Conservation (phyloP, 1,140 invertebrate species). For the Achatina immaculata region DNA sequence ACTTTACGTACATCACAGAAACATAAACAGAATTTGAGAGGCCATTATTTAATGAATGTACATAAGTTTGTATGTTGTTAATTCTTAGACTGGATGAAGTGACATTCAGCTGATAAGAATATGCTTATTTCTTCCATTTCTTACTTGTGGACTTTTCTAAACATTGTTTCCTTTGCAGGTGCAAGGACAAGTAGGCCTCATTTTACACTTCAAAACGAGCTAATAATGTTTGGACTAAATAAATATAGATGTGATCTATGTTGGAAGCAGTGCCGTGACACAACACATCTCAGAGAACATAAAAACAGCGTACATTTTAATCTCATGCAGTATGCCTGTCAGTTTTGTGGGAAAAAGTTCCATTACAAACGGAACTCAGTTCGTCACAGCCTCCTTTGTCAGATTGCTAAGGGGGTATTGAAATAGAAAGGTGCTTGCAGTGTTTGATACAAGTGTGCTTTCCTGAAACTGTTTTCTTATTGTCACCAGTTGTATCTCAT, state of each 20-base stretch:
- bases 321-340: slow-evolving; percentile 1
- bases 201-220: neutral
- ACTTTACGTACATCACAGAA: too few species aligned
- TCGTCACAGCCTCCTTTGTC: neutral
- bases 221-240: neutral
- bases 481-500: too few species aligned
- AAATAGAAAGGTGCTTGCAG: too few species aligned
- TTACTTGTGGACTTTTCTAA: neutral
- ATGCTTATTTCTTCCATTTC: neutral
- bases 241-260: slow-evolving; percentile 10
- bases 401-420: neutral
- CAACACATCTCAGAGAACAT: slow-evolving; percentile 11
- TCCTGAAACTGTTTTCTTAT: too few species aligned
- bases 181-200: neutral
- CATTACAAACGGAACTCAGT: slow-evolving; percentile 9
- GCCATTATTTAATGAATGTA: too few species aligned
- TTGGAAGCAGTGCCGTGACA: slow-evolving; percentile 22
- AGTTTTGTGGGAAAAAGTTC: slow-evolving; percentile 14
- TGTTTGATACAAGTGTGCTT: too few species aligned
- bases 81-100: too few species aligned
- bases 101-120: neutral
- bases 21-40: too few species aligned
- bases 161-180: slow-evolving; percentile 20
- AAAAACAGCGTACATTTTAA: slow-evolving; percentile 26
- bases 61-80: too few species aligned